phyloP scores from a whole-genome alignment of 2,797 vertebrate genomes.

The Amblyraja radiata region DNA sequence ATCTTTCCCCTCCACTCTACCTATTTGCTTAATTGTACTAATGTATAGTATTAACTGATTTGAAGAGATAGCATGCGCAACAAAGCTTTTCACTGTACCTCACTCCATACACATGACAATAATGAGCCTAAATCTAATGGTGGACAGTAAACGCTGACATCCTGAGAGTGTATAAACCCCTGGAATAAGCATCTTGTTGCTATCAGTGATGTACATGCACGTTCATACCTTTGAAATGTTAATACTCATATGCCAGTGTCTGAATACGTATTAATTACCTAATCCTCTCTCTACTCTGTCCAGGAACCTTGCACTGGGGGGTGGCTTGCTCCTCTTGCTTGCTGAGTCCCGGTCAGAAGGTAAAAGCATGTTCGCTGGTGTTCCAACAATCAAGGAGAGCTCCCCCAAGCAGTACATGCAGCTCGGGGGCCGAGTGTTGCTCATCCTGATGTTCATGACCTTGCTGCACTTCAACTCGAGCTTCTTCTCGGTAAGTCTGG shows the following conservation, averaged over 20 bases:
- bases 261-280: background rate
- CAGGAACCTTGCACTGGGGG: slow-evolving; percentile 93
- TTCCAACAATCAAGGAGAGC: slow-evolving; percentile 75
- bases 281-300: background rate
- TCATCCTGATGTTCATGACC: slow-evolving; percentile 98
- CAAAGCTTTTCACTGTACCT: no score
- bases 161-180: background rate
- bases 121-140: no score
- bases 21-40: no score
- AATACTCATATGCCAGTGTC: no score
- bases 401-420: slow-evolving; percentile 98
- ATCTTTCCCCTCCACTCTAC: no score
- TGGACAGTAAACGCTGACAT: background rate
- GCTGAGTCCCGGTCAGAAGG: slow-evolving; percentile 93
- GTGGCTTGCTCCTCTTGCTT: slow-evolving; percentile 83
- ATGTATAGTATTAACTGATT: no score
- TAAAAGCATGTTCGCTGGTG: slow-evolving; percentile 94
- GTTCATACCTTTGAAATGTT: no score
- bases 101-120: no score
- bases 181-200: background rate
- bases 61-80: no score
- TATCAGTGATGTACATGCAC: background rate
- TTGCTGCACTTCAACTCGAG: slow-evolving; percentile 88
- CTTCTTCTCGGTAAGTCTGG: slow-evolving; percentile 83
- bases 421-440: slow-evolving; percentile 83